Evolutionary conservation across 2,113 vertebrate species (phyloP).

Genomic region (Lota lota): DNA sequence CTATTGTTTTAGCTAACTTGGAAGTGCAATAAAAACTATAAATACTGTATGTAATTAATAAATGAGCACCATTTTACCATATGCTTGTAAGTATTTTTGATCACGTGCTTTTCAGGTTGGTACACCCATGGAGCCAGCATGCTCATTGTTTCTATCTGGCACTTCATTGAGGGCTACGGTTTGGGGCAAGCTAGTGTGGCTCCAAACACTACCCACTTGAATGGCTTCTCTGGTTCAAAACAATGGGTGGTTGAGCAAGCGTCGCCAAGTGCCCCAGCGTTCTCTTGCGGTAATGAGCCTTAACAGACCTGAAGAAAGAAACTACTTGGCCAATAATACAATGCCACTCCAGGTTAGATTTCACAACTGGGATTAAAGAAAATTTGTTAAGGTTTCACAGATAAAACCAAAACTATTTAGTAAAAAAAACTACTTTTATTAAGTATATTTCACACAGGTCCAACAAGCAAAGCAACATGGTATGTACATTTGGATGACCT

Average conservation of each 20-base stretch:
- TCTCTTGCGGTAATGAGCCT: slow-evolving; percentile 42
- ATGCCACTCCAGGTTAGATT: too few species aligned
- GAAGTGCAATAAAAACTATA: slow-evolving; percentile 79
- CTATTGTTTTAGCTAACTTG: slow-evolving; percentile 76
- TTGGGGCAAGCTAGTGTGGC: slow-evolving; percentile 33
- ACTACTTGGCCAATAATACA: too few species aligned
- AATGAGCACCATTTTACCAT: slow-evolving; percentile 67
- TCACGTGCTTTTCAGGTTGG: not conserved
- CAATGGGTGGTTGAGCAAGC: slow-evolving; percentile 46
- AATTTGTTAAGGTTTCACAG: too few species aligned
- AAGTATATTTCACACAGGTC: slow-evolving; percentile 46
- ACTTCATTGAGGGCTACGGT: slow-evolving; percentile 27
- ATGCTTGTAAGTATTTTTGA: slow-evolving; percentile 13
- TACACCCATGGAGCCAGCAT: slow-evolving; percentile 14
- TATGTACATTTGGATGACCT: slow-evolving; percentile 16
- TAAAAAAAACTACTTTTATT: slow-evolving; percentile 59
- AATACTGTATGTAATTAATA: slow-evolving; percentile 77
- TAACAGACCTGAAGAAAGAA: slow-evolving; percentile 2
- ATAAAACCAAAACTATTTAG: not conserved
- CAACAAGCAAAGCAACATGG: slow-evolving; percentile 43
- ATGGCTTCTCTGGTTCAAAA: slow-evolving; percentile 37
- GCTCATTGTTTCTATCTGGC: slow-evolving; percentile 31
- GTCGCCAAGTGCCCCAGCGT: slow-evolving; percentile 40
- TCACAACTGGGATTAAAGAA: too few species aligned
- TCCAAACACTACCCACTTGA: slow-evolving; percentile 18